Evolutionary conservation across 2,797 vertebrate genomes (phyloP), one percentile per base, ranked within the genome.

Genomic region (Ambastaia sidthimunki): DNA sequence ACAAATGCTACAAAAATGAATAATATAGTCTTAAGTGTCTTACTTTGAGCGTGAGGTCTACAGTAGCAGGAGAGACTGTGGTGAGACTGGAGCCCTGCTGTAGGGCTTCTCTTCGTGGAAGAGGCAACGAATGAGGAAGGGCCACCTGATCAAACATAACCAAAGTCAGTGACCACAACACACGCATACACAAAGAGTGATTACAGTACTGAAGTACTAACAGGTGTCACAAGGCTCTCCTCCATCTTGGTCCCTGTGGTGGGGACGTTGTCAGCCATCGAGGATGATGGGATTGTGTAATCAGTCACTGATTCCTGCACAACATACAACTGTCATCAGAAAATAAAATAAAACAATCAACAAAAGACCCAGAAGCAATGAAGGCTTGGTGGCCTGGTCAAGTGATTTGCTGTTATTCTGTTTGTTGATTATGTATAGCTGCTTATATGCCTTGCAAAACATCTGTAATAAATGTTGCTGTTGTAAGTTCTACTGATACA

Each of bases 21-120:
- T 7, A 41, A 41, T 41, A 10, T 41, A 41, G 7, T 10, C 7
- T 9, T 7, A 41, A 10, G 9, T 41, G 73, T 91, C 90, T 86
- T 91, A 99, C 98, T 96, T 99, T 99, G 84, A 99, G 95, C 87
- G 97, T 99, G 89, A 99, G 93, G 92, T 98, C 97, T 82, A 98
- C 96, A 83, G 98, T 98, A 81, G 97, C 97, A 87, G 98, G 97
- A 89, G 98, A 98, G 85, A 97, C 97, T 19, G 97, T 96, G 89
- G 95, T 97, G 86, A 99, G 96, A 92, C 95, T 95, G 91, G 97
- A 94, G 93, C 93, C 97, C 94, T 97, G 98, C 78, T 97, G 98
- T 80, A 98, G 92, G 85, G 96, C 94, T 92, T 99, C 98, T 91
- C 98, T 94, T 86, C 96, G 95, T 84, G 97, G 95, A 88, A 99